A percentile compares a stretch with the other conserved stretches of the same genome.
Conservation (phyloP, 2,113 vertebrate species). For the Serinus canaria region DNA sequence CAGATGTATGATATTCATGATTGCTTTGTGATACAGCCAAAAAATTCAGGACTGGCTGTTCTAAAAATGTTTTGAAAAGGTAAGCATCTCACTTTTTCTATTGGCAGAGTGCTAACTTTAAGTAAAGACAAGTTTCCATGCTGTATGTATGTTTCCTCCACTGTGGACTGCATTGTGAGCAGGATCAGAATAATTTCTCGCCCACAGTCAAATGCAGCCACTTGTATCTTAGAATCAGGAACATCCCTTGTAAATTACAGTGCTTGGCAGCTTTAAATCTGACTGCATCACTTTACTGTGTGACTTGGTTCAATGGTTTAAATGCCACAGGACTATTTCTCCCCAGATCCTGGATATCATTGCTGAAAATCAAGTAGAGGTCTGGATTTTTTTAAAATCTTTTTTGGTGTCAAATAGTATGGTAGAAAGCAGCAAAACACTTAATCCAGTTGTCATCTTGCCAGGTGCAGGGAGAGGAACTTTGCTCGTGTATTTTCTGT, state of each 20-base stretch:
- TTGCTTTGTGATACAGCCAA: background rate
- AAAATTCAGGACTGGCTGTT: background rate
- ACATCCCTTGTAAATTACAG: background rate
- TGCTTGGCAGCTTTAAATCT: background rate
- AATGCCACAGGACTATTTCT: background rate
- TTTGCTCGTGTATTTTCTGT: background rate
- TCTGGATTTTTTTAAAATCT: rapidly evolving
- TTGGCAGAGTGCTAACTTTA: background rate
- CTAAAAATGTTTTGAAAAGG: background rate
- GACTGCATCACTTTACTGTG: background rate
- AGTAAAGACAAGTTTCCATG: background rate
- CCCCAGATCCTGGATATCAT: background rate
- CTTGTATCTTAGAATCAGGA: background rate
- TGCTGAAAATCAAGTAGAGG: background rate
- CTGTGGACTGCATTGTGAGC: background rate
- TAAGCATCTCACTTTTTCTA: background rate
- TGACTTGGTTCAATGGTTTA: background rate
- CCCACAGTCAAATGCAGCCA: background rate
- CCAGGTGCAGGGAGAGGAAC: background rate
- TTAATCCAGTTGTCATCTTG: background rate
- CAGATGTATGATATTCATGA: background rate
- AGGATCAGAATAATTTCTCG: background rate
- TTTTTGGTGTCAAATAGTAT: no score
- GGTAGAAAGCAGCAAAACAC: background rate
- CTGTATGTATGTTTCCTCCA: background rate